Evolutionary conservation across 2,113 vertebrate species (phyloP), one percentile per base, ranked within the genome.

Genomic region (Pomatorhinus ruficollis): DNA sequence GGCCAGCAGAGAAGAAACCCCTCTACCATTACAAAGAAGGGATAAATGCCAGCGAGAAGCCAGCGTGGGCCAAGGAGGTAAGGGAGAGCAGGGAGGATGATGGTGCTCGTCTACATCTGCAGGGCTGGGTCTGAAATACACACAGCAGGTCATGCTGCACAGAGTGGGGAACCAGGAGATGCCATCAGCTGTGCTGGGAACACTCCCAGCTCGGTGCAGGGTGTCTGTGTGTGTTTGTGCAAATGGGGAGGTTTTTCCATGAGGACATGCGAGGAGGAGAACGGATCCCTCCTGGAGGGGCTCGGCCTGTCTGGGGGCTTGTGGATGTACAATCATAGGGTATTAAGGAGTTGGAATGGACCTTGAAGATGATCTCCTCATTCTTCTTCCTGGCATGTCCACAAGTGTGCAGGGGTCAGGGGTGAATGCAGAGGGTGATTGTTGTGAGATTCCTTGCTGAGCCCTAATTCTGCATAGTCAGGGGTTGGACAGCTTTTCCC

Each of bases 11-110:
- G 95, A 99, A 99, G 98, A 99, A 99, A 90, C 98, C 99, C 33
- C 98, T 99, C 42, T 99, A 99, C 97, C 99, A 99, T 97, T 99
- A 99, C 98, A 99, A 99, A 69, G 99, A 99, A 95, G 98, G 99
- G 64, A 98, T 99, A 79, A 99, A 99, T 87, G 96, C 99, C 77
- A 99, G 97, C 16, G 99, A 99, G 98, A 99, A 99, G 50, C 99
- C 99, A 11, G 98, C 99, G 1, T 99, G 99, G 99, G 99, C 99
- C 95, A 99, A 99, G 94, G 99, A 99, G 99, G 99, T 99, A 98
- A 64, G 98, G 15, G 4, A 24, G 11, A 50, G 10, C 3, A 1
- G 37, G 84, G 47, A 56, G 5, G 0, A 0, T 3, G 35, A 17
- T 1, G 39, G 11, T 47, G 60, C 54, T 50, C 1, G 0, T 10